Evolutionary conservation across 1,140 invertebrate species (phyloP), one percentile per base, ranked within the genome.

Genomic region (Apis florea): DNA sequence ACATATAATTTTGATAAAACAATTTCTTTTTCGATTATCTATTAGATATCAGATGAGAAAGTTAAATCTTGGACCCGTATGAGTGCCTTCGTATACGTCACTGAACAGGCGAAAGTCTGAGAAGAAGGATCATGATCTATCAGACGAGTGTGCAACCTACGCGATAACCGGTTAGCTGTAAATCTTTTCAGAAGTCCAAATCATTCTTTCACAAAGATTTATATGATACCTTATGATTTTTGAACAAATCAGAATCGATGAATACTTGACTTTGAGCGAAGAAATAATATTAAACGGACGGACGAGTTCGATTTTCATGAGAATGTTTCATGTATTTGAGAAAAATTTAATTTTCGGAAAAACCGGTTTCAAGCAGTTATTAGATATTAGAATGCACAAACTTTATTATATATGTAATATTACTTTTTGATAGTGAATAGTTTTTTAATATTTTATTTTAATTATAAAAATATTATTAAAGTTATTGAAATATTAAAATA

Each of bases 111-210:
- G 80, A 82, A 82, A 82, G 80, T 76, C 73, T 58, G 80, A 69
- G 73, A 51, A 59, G 47, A 73, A 74, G 53, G n/a, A 82, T 82
- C 64, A 77, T 31, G 66, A 82, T 82, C 74, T 82, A 82, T 82
- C 73, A 75, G 51, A 72, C 12, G 61, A 75, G 79, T 53, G 70
- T 80, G 70, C 79, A 53, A 58, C 49, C 80, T 77, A 76, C 66
- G 51, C 58, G 56, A 73, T 10, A 83, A 73, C 77, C 77, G 69
- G 82, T 83, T 83, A 73, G 82, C 82, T 79, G 77, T 83, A 83
- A 79, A 83, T 83, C 69, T 77, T 79, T 68, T 58, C 24, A 66
- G 59, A 70, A 49, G 12, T 66, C 49, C 54, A 83, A 83, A 83
- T 83, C 54, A 54, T 79, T 79, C 63, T 54, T 56, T 59, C 47